Base-by-base conservation (phyloP, 1,140 invertebrate species). In the Drosophila mojavensis region DNA sequence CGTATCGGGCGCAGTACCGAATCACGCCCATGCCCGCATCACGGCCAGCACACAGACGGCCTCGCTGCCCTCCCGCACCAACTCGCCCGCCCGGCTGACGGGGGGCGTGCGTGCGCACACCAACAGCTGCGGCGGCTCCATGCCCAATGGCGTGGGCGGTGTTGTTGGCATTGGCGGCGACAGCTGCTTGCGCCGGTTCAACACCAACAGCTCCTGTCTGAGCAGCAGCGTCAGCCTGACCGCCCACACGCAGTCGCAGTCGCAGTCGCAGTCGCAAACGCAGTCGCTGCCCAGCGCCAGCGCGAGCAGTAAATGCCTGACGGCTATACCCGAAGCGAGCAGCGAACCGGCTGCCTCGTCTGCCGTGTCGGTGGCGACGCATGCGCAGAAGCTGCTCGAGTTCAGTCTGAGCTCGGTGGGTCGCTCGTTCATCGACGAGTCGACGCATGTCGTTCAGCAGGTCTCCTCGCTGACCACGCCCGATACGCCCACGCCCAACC, bases 51-150 rank as follows among this genome's bases (percentile, higher is more conserved):
- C 95, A 92, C 95, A 95, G 79, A 95, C 95, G 88, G 94, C 95
- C 80, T 93, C 95, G 77, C 93, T 95, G 45, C 95, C 95, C 53
- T 96, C 96, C 59, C 96, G 96, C 6, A 94, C 96, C 75, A 96
- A 94, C 74, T 95, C 95, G 17, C 95, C 95, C 15, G 94, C 95
- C 68, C 93, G 94, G 58, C 94, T 94, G 70, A 93, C 94, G 61
- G 94, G 94, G 94, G 94, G 94, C 94, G 79, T 95, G 94, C 55
- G 93, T 94, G 75, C 94, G 93, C 64, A 68, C n/a, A 47, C 51
- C 1, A 50, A 55, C 17, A 69, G 63, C 60, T 66, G 75, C 7
- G 59, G 78, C 15, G 83, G 83, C 3, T 88, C 83, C 13, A 50
- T 89, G 77, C 74, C 64, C 24, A 88, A 89, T 26, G 84, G 84